Evolutionary conservation across 2,113 vertebrate genomes (phyloP).

Genomic region (Crotalus horridus): DNA sequence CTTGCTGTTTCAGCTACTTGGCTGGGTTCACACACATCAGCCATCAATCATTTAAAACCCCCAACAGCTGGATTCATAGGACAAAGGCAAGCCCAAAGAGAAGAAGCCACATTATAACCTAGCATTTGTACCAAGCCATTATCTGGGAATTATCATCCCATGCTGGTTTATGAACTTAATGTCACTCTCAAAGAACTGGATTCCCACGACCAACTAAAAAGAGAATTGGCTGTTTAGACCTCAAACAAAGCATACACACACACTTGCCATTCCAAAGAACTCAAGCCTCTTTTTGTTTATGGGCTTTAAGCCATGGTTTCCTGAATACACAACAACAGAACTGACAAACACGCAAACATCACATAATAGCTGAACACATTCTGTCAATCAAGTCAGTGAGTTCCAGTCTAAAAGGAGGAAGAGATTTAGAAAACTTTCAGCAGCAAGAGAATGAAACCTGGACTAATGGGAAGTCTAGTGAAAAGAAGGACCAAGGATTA

Average conservation of each 20-base stretch:
- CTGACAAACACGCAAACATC: not conserved
- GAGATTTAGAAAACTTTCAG: not conserved
- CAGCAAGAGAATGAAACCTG: not conserved
- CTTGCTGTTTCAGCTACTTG: not conserved
- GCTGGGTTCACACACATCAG: not conserved
- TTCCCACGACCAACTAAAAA: not conserved
- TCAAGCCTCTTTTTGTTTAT: not conserved
- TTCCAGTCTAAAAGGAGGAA: not conserved
- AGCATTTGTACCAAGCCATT: not conserved
- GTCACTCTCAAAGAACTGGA: not conserved
- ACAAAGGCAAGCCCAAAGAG: not conserved
- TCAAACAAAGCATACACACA: not conserved
- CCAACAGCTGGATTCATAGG: not conserved
- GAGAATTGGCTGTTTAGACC: not conserved
- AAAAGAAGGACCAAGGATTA: no score
- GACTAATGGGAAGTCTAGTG: not conserved
- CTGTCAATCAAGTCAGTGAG: not conserved
- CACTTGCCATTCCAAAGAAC: not conserved
- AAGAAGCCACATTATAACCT: not conserved
- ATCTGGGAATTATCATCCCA: not conserved
- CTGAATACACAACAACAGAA: not conserved
- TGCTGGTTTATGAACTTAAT: not conserved
- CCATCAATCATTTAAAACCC: not conserved
- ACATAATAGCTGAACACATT: not conserved
- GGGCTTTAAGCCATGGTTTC: not conserved